Evolutionary conservation across 92 coral and sea anemone genomes (phyloP), one percentile per base, ranked within the genome.

Genomic region (Palythoa grandiflora): DNA sequence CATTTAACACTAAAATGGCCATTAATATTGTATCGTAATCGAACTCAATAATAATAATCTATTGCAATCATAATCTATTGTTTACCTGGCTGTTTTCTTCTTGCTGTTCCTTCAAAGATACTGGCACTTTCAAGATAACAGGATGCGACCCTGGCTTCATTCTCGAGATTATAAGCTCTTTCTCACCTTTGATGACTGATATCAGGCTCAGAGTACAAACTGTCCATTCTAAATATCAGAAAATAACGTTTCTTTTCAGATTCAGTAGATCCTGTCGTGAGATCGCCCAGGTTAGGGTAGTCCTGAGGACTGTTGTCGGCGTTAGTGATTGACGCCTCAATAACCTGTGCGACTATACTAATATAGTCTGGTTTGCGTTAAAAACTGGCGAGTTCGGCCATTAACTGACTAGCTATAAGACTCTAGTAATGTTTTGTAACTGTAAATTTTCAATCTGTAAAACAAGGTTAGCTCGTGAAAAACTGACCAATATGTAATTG

Each of bases 121-220:
- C 78, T 6, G 92, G 80, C 50, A 92, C 71, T 89, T 92, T 94
- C 78, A 96, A 84, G 38, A 95, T 48, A 35, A 95, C 90, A 40
- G 98, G 95, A 36, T 91, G 91, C 38, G 50, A 83, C 44, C 91
- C 96, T 15, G 91, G 85, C 85, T 94, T 93, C 66, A 95, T 73
- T 87, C 98, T 90, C 16, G 96, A 84, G 13, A 96, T 73, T 21
- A 95, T 68, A 77, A 96, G 90, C 73, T 93, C 88, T 51, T 85
- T 90, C 40, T 88, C 35, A 54, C 89, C 80, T 89, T 92, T 96
- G 55, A 94, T 94, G 12, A 48, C 79, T 36, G 88, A 51, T 19
- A 92, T 89, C 36, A 92, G 44, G 17, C 87, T 88, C 91, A 96
- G 74, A 5, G 96, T 96, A 71, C 99, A 96, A 40, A 96, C 94